Conservation (phyloP, 2,113 vertebrate genomes). For the Thryonomys swinderianus region DNA sequence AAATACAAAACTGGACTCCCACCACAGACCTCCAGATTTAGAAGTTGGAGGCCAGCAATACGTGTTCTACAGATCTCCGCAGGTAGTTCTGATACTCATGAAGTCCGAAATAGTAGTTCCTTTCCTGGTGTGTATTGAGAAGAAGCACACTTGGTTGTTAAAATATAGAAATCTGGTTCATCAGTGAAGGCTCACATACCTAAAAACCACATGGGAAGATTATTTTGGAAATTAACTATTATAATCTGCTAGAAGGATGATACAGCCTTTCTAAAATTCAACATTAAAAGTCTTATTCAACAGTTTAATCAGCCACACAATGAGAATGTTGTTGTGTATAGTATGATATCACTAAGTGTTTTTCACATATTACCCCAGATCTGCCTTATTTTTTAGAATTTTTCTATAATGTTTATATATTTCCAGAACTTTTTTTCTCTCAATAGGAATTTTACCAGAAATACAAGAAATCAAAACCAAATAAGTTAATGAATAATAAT, state of each 20-base stretch:
- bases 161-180: background rate
- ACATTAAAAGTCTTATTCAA: background rate
- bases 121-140: background rate
- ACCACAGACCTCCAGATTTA: background rate
- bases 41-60: background rate
- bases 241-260: background rate
- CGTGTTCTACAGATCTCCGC: background rate
- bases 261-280: background rate
- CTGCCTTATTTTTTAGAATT: background rate
- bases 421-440: slow-evolving; percentile 8
- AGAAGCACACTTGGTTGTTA: background rate
- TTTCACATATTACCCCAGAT: slow-evolving; percentile 16
- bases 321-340: background rate
- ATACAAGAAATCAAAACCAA: background rate
- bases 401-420: background rate
- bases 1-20: background rate
- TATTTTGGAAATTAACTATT: slow-evolving; percentile 23
- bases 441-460: background rate
- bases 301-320: background rate
- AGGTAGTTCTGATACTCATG: background rate
- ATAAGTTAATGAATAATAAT: background rate
- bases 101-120: background rate
- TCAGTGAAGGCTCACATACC: background rate
- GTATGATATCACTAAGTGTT: background rate
- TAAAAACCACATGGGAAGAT: background rate